Percentiles rank a stretch among this genome's conserved stretches.
These are phyloP conservation scores for Heliconius hortense DNA, from an alignment of 2,888 invertebrate genomes.

Conservation along the genomic window DNA sequence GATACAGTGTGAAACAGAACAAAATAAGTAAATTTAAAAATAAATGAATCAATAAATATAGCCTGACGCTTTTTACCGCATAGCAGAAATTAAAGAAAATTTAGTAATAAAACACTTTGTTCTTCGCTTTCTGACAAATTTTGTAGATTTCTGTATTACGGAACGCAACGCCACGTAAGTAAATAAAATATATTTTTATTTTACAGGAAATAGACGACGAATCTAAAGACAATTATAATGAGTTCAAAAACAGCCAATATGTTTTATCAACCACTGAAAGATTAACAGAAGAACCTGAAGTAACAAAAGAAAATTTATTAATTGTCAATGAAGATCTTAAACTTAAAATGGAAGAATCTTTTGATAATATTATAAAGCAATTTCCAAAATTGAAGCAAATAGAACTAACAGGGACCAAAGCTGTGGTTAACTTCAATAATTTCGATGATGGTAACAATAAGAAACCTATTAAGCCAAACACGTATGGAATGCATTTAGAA, in stretches of 20 bases:
- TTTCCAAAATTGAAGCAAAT: constrained; percentile 11
- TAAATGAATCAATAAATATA: too few relatives aligned
- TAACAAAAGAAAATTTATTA: neutral
- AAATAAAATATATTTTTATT: neutral
- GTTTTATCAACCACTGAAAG: neutral
- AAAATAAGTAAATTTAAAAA: too few relatives aligned
- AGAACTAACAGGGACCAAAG: neutral
- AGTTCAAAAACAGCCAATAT: neutral
- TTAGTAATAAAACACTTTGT: too few relatives aligned
- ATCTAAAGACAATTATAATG: neutral
- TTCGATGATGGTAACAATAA: constrained; percentile 4
- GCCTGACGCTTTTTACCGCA: too few relatives aligned
- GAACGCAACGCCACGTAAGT: neutral
- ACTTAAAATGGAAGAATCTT: constrained; percentile 32
- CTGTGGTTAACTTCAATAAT: constrained; percentile 8
- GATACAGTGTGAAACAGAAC: too few relatives aligned
- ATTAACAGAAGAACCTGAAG: neutral
- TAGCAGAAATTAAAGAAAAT: too few relatives aligned
- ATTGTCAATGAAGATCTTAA: constrained; percentile 20
- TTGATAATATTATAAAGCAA: constrained; percentile 24
- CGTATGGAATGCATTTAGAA: constrained; percentile 35
- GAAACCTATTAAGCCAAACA: constrained; percentile 17
- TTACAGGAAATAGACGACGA: neutral
- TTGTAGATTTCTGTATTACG: neutral
- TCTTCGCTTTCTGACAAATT: too few relatives aligned